phyloP scores from a whole-genome alignment of 1,140 invertebrate species.

The Tribolium madens region DNA sequence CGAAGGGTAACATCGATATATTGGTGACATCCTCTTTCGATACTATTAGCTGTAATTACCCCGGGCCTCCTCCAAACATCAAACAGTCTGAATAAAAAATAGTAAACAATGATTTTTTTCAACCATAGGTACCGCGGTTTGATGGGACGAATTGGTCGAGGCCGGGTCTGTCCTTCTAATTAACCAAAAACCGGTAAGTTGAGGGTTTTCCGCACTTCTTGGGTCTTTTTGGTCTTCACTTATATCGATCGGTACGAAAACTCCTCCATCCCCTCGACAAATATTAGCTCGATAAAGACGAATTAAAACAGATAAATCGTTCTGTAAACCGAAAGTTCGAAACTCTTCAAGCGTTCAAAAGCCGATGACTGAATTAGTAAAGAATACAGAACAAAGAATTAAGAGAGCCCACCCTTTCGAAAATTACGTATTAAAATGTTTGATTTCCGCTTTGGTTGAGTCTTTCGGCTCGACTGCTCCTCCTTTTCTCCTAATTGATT shows the following conservation, averaged over 20 bases:
- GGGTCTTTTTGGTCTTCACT: slow-evolving; percentile 17
- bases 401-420: slow-evolving; percentile 63
- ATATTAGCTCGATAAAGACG: slow-evolving; percentile 48
- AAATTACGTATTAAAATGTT: slow-evolving; percentile 62
- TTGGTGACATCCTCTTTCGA: slow-evolving; percentile 62
- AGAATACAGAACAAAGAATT: slow-evolving; percentile 65
- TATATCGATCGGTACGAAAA: neutral
- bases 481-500: slow-evolving; percentile 41
- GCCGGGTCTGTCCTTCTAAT: slow-evolving; percentile 37
- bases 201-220: neutral
- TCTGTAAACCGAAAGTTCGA: slow-evolving; percentile 46
- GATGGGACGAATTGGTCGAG: slow-evolving; percentile 47
- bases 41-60: slow-evolving; percentile 28
- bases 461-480: slow-evolving; percentile 25
- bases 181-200: slow-evolving; percentile 18
- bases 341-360: slow-evolving; percentile 49
- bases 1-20: slow-evolving; percentile 61
- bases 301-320: slow-evolving; percentile 51
- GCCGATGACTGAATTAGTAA: slow-evolving; percentile 50
- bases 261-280: slow-evolving; percentile 17
- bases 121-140: slow-evolving; percentile 48
- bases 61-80: slow-evolving; percentile 31
- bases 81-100: slow-evolving; percentile 6
- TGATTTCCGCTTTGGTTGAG: slow-evolving; percentile 49
- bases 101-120: slow-evolving; percentile 49